Evolutionary conservation across 2,797 vertebrate genomes (phyloP), one percentile per base, ranked within the genome.

Genomic region (Amphiprion clarkii): DNA sequence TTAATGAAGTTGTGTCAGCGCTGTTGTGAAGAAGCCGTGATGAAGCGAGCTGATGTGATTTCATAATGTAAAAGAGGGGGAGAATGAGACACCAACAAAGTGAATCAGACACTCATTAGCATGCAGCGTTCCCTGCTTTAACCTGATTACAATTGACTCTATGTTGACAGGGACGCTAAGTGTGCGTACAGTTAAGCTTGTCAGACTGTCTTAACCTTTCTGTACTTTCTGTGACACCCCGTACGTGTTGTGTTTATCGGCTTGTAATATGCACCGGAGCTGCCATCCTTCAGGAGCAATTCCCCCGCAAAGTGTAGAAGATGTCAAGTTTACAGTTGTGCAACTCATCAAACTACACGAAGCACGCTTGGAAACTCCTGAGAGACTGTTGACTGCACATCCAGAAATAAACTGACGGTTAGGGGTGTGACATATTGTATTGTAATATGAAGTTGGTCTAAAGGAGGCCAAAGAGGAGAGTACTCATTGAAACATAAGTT

Each of bases 111-210:
- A 11, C 44, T 60, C 57, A 44, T 70, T 44, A 71, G 58, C 8
- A 61, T 23, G 14, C 39, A 54, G 49, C 4, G 36, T 46, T 68
- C 5, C n/a, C 46, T 59, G 44, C 36, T 33, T 36, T 25, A 36
- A 55, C 27, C 13, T 33, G 58, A 9, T 54, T 62, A 71, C 19
- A 46, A 17, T 0, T 54, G 58, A 71, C 49, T 61, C 19, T n/a
- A 1, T 52, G 51, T 21, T 25, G 67, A 39, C 21, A 33, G 42
- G 19, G 59, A 52, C 0, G 12, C 4, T 69, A 44, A 42, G 58
- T 69, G 17, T 57, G 33, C 27, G 44, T 36, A 76, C 46, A 54
- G 62, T 42, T 14, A 11, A 71, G 62, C 49, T 60, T 17, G 62
- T 71, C 67, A 40, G 19, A n/a, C 36, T 33, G 53, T 33, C 67